A percentile compares a stretch with the other conserved stretches of the same genome.
Evolutionary conservation across 2,113 vertebrate species (phyloP).

Genomic region (Sapayoa aenigma): DNA sequence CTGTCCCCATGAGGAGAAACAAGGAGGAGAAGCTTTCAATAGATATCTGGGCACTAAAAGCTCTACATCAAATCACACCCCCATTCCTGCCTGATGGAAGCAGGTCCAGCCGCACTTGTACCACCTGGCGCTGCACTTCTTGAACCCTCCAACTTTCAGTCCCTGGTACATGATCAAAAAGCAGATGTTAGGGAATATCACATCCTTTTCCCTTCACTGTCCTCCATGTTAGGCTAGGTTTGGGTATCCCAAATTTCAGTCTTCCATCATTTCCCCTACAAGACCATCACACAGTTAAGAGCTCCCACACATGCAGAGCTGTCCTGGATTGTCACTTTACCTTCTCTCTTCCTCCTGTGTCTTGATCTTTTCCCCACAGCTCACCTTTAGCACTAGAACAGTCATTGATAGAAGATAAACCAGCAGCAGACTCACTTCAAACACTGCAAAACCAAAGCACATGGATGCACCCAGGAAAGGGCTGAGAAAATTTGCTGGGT

Average conservation of each 20-base stretch:
- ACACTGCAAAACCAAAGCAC: neutral
- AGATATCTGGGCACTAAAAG: neutral
- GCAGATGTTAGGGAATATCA: neutral
- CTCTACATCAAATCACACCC: neutral
- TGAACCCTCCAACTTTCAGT: neutral
- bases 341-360: neutral
- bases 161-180: neutral
- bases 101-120: neutral
- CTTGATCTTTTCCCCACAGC: neutral
- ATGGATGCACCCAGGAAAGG: neutral
- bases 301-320: neutral
- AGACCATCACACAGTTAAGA: neutral
- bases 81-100: neutral
- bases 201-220: neutral
- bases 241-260: neutral
- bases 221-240: neutral
- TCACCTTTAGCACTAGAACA: neutral
- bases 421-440: neutral
- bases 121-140: neutral
- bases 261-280: neutral
- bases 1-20: neutral
- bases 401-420: neutral
- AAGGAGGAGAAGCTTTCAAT: neutral
- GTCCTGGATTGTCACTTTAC: neutral
- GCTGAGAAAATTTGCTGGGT: neutral